Percentiles rank a stretch among this genome's conserved stretches.
phyloP scores from a whole-genome alignment of 1,140 invertebrate species.

The Whitmania pigra region DNA sequence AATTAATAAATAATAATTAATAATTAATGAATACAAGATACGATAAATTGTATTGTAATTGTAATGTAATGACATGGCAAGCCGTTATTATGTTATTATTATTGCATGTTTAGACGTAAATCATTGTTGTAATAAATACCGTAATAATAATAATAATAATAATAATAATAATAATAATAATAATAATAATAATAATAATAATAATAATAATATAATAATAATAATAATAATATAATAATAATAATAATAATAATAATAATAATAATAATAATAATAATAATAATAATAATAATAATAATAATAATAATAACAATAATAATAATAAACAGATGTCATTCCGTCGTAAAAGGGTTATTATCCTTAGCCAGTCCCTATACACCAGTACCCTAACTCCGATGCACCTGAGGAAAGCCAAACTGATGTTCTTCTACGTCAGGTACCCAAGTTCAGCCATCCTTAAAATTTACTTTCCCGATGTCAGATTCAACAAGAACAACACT shows the following conservation, averaged over 20 bases:
- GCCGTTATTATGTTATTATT: no score
- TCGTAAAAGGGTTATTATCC: background rate
- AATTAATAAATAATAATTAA: no score
- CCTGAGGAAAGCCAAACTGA: constrained; percentile 97
- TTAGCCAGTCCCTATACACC: constrained; percentile 32
- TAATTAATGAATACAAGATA: no score
- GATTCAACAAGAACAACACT: constrained; percentile 99
- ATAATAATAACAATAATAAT: background rate
- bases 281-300: background rate
- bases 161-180: no score
- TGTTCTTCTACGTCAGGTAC: constrained; percentile 98
- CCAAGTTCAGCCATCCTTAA: constrained; percentile 90
- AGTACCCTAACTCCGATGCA: constrained; percentile 87
- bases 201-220: background rate
- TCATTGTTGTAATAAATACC: no score
- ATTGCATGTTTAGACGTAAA: no score
- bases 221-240: background rate
- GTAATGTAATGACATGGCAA: no score
- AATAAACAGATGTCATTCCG: background rate
- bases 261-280: background rate
- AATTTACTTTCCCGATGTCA: constrained; percentile 99
- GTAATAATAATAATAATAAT: background rate
- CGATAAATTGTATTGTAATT: no score
- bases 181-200: background rate
- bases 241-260: background rate